A percentile compares a stretch with the other conserved stretches of the same genome.
phyloP scores from a whole-genome alignment of 2,113 vertebrate genomes.

The Chionomys nivalis region DNA sequence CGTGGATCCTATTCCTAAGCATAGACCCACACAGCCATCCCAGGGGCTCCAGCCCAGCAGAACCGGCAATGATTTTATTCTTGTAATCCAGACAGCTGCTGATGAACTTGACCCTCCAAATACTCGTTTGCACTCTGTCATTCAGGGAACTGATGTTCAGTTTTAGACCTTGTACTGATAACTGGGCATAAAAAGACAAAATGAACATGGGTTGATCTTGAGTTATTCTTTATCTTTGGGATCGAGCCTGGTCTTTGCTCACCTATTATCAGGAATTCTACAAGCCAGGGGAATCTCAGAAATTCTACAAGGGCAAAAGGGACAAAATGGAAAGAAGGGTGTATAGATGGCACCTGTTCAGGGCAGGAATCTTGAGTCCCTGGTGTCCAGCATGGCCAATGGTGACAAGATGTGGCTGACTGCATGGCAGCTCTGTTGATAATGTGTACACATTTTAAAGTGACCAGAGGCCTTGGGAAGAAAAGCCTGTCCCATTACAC shows the following conservation, averaged over 20 bases:
- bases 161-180: accelerated
- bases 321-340: accelerated
- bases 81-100: not conserved
- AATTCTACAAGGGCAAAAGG: too few relatives aligned
- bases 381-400: accelerated
- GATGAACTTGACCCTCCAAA: not conserved
- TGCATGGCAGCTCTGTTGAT: accelerated
- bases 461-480: accelerated
- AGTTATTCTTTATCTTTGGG: not conserved
- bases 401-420: not conserved
- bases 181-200: not conserved
- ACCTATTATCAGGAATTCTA: accelerated
- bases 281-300: not conserved
- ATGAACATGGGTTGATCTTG: not conserved
- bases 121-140: accelerated
- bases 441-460: too few relatives aligned
- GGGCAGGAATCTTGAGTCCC: not conserved
- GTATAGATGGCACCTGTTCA: accelerated
- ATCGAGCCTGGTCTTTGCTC: not conserved
- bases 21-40: not conserved
- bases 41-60: too few relatives aligned
- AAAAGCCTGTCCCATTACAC: accelerated
- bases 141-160: accelerated
- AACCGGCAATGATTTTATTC: not conserved
- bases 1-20: not conserved